phyloP scores from a whole-genome alignment of 2,113 vertebrate genomes.

The Tonatia bakeri region DNA sequence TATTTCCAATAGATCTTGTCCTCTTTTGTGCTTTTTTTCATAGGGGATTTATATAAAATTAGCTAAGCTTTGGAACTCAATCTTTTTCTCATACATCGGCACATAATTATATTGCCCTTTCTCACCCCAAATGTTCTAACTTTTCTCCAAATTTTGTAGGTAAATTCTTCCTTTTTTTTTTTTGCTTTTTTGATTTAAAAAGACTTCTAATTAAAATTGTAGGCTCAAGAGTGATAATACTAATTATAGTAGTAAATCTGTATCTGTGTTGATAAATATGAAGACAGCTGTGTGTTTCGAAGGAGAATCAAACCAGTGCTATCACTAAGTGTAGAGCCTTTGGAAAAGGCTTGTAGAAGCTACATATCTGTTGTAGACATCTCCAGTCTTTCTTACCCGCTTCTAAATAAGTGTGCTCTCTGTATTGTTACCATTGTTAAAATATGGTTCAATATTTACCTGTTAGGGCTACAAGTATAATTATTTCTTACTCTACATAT shows the following conservation, averaged over 20 bases:
- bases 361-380: neutral
- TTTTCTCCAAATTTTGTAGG: neutral
- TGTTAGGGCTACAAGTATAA: neutral
- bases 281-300: neutral
- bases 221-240: neutral
- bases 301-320: neutral
- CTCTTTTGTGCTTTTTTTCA: neutral
- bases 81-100: neutral
- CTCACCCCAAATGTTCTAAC: neutral
- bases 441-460: neutral
- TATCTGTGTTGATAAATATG: neutral
- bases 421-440: constrained; percentile 11
- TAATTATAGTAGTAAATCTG: neutral
- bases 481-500: neutral
- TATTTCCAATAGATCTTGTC: neutral
- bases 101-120: neutral
- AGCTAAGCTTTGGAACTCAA: neutral
- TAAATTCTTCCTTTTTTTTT: neutral
- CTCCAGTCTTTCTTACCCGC: neutral
- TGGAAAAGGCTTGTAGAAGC: neutral
- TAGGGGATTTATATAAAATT: neutral
- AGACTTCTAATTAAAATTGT: neutral
- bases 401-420: neutral
- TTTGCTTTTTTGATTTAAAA: neutral
- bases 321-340: neutral